Base-by-base conservation (phyloP, 1,140 invertebrate species). In the Tetragonula clypearis region DNA sequence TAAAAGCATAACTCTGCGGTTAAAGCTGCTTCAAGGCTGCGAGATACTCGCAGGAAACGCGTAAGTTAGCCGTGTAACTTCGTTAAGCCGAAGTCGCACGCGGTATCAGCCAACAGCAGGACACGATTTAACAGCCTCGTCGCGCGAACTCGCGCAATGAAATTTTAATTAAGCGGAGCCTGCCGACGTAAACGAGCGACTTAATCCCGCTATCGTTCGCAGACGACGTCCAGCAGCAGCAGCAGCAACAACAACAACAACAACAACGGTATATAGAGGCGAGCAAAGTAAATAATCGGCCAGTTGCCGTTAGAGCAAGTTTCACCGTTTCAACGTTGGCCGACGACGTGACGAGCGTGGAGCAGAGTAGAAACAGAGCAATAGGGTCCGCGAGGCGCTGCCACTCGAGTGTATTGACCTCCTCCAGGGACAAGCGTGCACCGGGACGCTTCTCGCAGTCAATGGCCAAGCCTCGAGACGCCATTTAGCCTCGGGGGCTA, bases 351-450 rank as follows among this genome's bases (percentile, higher is more conserved):
- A 23, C 66, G 76, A 68, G 26, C 9, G 66, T 60, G 49, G 85
- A 84, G 73, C 17, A 15, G 56, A 9, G 55, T 49, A 30, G 30
- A 30, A 30, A 30, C 30, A 30, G 30, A 9, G 55, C 53, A 86
- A 88, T 78, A 73, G 66, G 81, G 60, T 82, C 66, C 58, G 53
- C 86, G 77, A 30, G 53, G 78, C 82, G 82, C 35, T 87, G 79
- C 73, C 90, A 90, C 53, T 35, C 60, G 88, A 69, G 89, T 90
- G 73, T 90, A 90, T 86, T 86, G 89, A 90, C 89, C 89, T 82
- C 58, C 60, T 84, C 69, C 83, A 81, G 82, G 78, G 82, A 77
- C 75, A n/a, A 49, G 21, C 68, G n/a, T 35, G 65, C 56, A 62
- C 73, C 78, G 82, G 68, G 82, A 74, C 65, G 74, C 84, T n/a